Base-by-base conservation (phyloP, 1,140 invertebrate genomes). In the Pseudomyrmex pallidus region DNA sequence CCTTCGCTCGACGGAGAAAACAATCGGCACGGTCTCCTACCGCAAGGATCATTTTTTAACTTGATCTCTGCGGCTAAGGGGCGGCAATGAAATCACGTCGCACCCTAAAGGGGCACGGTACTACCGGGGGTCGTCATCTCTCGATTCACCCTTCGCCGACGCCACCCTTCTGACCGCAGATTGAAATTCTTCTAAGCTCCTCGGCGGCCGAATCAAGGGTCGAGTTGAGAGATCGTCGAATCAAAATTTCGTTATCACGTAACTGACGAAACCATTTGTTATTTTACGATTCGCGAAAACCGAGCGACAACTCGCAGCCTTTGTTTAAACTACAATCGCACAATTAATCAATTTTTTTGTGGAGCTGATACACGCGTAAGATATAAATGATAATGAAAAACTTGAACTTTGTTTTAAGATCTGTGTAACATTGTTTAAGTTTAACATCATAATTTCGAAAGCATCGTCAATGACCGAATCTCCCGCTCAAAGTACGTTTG, bases 131-230 rank as follows among this genome's bases (percentile, higher is more conserved):
- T 89, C 86, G 91, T 92, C 86, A 90, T 92, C 90, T 91, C 90
- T 90, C 88, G 57, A 83, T 88, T 84, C 87, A 90, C 92, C 91
- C 91, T 87, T 92, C 87, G 85, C 86, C 87, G 85, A 84, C 83
- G 84, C 85, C 87, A 89, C 92, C 90, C 92, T 91, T 87, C 90
- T 92, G 92, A 92, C 92, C 93, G 90, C 93, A 93, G 92, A 94
- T 94, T 94, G 93, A 94, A 94, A 94, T 94, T 94, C 93, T 93
- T 35, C 35, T 93, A 92, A 90, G 88, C 90, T 87, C 85, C 84
- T 85, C 62, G 61, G 25, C 67, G 67, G 83, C 68, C 67, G 46
- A 64, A 57, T 66, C 54, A 56, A 85, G 84, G 74, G 87, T 85
- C 63, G 83, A 85, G 80, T 82, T 72, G 74, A 74, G 52, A 83